These are phyloP conservation scores for Lasioglossum pauxillum DNA, from an alignment of 2,888 invertebrate species.

Conservation along the genomic window DNA sequence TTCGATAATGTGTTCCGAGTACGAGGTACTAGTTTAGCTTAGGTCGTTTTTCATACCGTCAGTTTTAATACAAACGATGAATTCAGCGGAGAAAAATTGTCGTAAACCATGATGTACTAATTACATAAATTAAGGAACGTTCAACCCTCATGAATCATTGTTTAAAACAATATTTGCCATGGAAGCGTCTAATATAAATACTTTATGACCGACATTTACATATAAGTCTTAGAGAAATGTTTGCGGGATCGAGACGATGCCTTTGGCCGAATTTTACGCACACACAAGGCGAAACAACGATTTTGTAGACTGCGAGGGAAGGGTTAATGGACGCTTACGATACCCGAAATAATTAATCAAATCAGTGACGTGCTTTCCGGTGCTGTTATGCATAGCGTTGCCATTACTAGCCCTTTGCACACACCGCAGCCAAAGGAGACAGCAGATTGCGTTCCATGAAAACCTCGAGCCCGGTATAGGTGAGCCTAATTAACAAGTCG, in stretches of 20 bases:
- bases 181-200: not conserved
- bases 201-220: not conserved
- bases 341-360: not conserved
- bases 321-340: not conserved
- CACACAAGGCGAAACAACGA: not conserved
- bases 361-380: not conserved
- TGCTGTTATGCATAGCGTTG: not conserved
- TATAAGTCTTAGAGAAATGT: not conserved
- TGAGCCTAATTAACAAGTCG: conserved; percentile 24
- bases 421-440: not conserved
- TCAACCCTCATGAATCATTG: not conserved
- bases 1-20: not conserved
- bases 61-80: not conserved
- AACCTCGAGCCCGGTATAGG: not conserved
- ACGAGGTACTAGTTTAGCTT: not conserved
- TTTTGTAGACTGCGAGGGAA: not conserved
- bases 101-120: not conserved
- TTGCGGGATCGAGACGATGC: not conserved
- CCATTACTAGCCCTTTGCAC: not conserved
- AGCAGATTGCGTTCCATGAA: not conserved
- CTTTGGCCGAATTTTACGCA: not conserved
- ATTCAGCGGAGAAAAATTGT: not conserved
- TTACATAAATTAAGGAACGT: not conserved
- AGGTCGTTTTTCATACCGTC: not conserved
- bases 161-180: not conserved